Conservation (phyloP, 2,113 vertebrate genomes). For the Pterocles gutturalis region DNA sequence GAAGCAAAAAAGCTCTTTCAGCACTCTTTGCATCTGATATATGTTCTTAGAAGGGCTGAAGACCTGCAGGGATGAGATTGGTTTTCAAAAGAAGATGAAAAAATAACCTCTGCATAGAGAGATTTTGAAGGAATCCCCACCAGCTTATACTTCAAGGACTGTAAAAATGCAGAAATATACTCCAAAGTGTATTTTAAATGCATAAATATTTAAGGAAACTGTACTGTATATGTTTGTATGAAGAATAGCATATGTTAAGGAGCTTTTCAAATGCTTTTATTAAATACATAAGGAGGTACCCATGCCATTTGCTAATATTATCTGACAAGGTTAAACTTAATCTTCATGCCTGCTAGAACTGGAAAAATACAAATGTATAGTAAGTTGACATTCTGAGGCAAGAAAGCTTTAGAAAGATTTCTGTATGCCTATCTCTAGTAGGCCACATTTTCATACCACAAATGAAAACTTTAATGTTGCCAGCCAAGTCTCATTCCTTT, state of each 20-base stretch:
- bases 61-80: conserved; percentile 50
- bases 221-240: conserved; percentile 35
- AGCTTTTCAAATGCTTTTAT: conserved; percentile 50
- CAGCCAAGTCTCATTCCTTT: conserved; percentile 76
- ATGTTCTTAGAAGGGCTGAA: conserved; percentile 49
- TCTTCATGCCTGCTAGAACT: conserved; percentile 51
- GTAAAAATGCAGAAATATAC: conserved; percentile 40
- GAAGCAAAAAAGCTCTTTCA: conserved; percentile 60
- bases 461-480: conserved; percentile 86
- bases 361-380: conserved; percentile 21
- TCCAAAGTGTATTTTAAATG: conserved; percentile 43
- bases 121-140: conserved; percentile 44
- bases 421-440: conserved; percentile 83
- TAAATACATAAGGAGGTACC: conserved; percentile 27
- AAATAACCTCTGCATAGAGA: conserved; percentile 27
- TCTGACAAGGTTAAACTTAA: conserved; percentile 71
- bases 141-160: conserved; percentile 32
- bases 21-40: conserved; percentile 48
- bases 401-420: conserved; percentile 68
- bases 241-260: conserved; percentile 1
- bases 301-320: conserved; percentile 63
- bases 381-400: conserved; percentile 70
- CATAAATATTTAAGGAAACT: conserved; percentile 55
- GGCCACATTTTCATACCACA: conserved; percentile 84
- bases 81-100: conserved; percentile 58